Conservation (phyloP, 2,113 vertebrate genomes). For the Glaucomys volans region DNA sequence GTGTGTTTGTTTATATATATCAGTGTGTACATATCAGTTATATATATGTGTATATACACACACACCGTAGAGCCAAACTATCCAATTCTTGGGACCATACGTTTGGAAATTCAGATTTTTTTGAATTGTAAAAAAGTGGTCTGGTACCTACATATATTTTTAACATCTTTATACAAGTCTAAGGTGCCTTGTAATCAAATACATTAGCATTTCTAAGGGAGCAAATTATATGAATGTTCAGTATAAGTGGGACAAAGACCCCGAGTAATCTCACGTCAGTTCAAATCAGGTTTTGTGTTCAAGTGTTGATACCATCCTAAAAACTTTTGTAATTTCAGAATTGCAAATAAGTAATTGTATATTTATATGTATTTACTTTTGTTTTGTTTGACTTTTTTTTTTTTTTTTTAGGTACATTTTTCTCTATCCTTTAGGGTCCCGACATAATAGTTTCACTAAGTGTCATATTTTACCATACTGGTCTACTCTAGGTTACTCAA, state of each 20-base stretch:
- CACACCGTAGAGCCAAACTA: neutral
- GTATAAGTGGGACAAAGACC: neutral
- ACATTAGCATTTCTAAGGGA: neutral
- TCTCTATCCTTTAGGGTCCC: neutral
- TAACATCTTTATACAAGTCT: neutral
- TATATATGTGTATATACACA: neutral
- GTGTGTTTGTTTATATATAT: no score
- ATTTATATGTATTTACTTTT: neutral
- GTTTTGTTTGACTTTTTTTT: neutral
- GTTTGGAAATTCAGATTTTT: slow-evolving; percentile 5
- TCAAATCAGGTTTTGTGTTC: slow-evolving; percentile 27
- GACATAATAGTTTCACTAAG: neutral
- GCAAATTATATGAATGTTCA: neutral
- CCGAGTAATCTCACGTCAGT: neutral
- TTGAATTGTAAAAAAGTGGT: neutral
- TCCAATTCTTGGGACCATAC: neutral
- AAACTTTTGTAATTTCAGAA: slow-evolving; percentile 30
- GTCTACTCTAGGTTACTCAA: neutral
- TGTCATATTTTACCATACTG: neutral
- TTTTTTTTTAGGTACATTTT: neutral
- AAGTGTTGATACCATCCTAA: neutral
- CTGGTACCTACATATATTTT: neutral
- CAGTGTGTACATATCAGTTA: neutral
- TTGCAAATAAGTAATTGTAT: neutral
- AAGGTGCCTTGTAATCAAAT: neutral